Evolutionary conservation across 2,797 vertebrate genomes (phyloP).

Genomic region (Hipposideros larvatus): DNA sequence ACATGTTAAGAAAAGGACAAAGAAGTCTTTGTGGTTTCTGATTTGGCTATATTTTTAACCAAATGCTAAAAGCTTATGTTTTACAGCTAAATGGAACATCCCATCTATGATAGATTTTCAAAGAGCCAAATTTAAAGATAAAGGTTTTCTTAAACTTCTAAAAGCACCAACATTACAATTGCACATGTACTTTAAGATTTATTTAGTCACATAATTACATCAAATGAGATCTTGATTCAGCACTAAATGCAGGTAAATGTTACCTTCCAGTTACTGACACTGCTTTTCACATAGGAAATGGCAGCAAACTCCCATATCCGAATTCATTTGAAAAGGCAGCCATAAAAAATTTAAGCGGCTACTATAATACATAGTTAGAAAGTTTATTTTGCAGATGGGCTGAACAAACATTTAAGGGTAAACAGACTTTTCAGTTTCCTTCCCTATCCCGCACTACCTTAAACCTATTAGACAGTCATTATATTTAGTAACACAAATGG

Average conservation of each 20-base stretch:
- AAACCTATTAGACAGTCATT: neutral
- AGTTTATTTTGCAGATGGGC: neutral
- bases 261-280: neutral
- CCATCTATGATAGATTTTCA: neutral
- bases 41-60: neutral
- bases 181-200: neutral
- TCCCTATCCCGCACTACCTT: neutral
- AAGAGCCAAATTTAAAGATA: conserved; percentile 31
- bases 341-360: neutral
- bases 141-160: neutral
- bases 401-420: neutral
- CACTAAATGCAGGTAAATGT: neutral
- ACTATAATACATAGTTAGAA: neutral
- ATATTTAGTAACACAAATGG: neutral
- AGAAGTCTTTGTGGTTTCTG: conserved; percentile 8
- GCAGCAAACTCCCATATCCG: neutral
- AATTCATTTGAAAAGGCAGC: neutral
- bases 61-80: conserved; percentile 12
- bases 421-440: neutral
- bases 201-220: neutral
- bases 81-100: neutral
- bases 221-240: neutral
- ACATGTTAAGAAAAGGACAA: neutral
- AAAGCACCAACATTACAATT: neutral
- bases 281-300: neutral